phyloP scores from a whole-genome alignment of 2,888 invertebrate genomes.

The Margaritifera margaritifera region DNA sequence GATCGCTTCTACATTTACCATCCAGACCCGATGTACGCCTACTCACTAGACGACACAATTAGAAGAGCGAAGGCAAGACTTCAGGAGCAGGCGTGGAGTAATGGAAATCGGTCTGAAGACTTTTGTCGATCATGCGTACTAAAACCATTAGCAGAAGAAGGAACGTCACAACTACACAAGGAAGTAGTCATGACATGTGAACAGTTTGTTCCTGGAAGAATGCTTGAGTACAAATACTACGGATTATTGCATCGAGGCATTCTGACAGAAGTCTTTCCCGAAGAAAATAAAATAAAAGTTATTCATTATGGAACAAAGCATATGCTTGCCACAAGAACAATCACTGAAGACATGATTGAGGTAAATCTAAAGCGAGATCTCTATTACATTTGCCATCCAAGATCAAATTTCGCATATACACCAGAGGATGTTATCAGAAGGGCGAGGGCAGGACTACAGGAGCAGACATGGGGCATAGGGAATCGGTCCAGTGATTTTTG shows the following conservation, averaged over 20 bases:
- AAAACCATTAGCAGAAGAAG: too few species aligned
- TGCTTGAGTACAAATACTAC: constrained; percentile 10
- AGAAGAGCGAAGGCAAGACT: constrained; percentile 8
- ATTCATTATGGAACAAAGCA: constrained; percentile 17
- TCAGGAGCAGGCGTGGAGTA: not conserved
- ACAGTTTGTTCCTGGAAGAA: constrained; percentile 14
- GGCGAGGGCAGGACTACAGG: constrained; percentile 14
- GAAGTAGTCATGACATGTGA: constrained; percentile 16
- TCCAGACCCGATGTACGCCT: constrained; percentile 11
- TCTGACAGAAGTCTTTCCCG: constrained; percentile 6
- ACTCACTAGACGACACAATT: not conserved
- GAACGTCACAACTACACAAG: not conserved
- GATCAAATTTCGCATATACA: constrained; percentile 4
- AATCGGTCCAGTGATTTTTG: constrained; percentile 14
- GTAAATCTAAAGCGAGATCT: constrained; percentile 18
- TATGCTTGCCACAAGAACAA: not conserved
- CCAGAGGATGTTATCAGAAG: constrained; percentile 10
- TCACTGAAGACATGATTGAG: constrained; percentile 14
- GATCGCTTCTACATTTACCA: constrained; percentile 16
- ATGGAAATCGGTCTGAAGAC: constrained; percentile 5
- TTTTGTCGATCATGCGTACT: constrained; percentile 8
- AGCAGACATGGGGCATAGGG: constrained; percentile 4
- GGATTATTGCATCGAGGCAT: constrained; percentile 13
- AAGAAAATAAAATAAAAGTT: not conserved
- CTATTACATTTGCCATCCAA: constrained; percentile 17